Evolutionary conservation across 1,140 invertebrate species (phyloP), one percentile per base, ranked within the genome.

Genomic region (Bombyx mori): DNA sequence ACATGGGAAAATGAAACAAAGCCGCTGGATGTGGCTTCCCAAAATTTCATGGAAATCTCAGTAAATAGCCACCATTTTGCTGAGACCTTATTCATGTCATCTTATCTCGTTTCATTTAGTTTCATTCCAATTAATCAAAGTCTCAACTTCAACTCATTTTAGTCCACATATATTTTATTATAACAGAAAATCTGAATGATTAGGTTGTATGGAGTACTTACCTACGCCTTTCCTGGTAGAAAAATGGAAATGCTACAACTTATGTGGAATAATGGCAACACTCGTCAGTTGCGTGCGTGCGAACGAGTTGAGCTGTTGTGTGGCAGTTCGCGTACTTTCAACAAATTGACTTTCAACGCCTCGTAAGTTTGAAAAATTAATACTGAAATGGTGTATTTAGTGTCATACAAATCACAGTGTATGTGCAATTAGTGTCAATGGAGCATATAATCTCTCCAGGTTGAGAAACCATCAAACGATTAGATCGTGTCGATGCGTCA

Each of bases 401-500:
- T 81, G 71, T 56, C 54, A 51, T 62, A 54, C 43, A 51, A 66
- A 58, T 42, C 54, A 6, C 26, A 62, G 58, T 64, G 44, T 56
- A 54, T 65, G 61, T 26, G 47, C 48, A 59, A 63, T 26, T 58
- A 5, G 22, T 35, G 43, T 8, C 42, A 7, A 52, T 44, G 52
- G 22, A 47, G 45, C 44, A 61, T 53, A 44, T 59, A 55, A 64
- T 68, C 54, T 52, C 58, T 58, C 51, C 35, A 65, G 60, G 54
- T 72, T 73, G 62, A 63, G 61, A 65, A 62, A 73, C 71, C 73
- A 81, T 74, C 77, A 82, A 79, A 82, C 73, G 75, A 80, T 86
- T 71, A 80, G 75, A 79, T 84, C 79, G 81, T 82, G 81, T 82
- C 80, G 83, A 85, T 86, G 83, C 83, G 83, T 86, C 83, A 86